Evolutionary conservation across 2,888 invertebrate genomes (phyloP), one percentile per base, ranked within the genome.

Genomic region (Melangyna quadrimaculata): DNA sequence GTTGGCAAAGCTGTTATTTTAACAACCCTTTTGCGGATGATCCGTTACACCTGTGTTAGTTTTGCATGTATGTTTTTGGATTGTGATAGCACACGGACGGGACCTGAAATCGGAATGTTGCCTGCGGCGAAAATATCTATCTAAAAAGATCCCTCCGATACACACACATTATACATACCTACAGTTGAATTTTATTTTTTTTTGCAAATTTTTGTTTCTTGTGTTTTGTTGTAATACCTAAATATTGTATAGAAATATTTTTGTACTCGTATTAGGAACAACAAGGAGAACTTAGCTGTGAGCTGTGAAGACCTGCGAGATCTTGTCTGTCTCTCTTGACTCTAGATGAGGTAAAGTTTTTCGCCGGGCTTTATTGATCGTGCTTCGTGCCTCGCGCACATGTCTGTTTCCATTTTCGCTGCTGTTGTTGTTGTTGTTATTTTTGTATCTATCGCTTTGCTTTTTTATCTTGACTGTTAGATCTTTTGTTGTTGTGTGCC

Each of bases 31-130:
- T 80, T 72, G 71, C 43, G 75, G 84, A 84, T 84, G 79, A 84
- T 75, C 75, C 86, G 81, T 78, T 86, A 81, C 86, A 86, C 86
- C 86, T 86, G 86, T 86, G 48, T 86, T 73, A 43, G 86, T 86
- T 79, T 37, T 79, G 29, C 65, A 57, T 63, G 74, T 75, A 43
- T 59, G 10, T 6, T 19, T n/a, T 4, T 61, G n/a, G 29, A 55
- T 29, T 55, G 53, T 17, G 55, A 55, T 29, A 32, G 29, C 55
- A 55, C 29, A 35, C 22, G 48, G 48, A 35, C 22, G 48, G 48
- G 32, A 17, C 27, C 5, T 65, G 45, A 17, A 29, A 65, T 51
- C 19, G 63, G 78, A 83, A 73, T 72, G 74, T 71, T 67, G 69
- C 84, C 61, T 77, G 75, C 71, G 51, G 75, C 65, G 61, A 63